These are phyloP conservation scores for Pristionchus maxplancki DNA, from an alignment of 2,888 invertebrate species.

Conservation along the genomic window DNA sequence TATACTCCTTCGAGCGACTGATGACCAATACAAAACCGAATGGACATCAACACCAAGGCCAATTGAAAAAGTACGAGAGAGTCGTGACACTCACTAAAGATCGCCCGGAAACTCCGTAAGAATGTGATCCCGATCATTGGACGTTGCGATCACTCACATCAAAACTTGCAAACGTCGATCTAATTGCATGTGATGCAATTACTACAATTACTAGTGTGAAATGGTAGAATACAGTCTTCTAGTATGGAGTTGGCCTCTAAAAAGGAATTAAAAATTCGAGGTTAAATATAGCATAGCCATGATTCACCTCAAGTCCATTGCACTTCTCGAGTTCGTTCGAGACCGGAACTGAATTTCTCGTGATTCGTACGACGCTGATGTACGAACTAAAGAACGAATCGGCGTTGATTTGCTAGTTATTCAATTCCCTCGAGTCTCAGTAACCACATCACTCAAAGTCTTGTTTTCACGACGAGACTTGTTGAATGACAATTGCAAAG, in stretches of 20 bases:
- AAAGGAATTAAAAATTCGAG: too few species aligned
- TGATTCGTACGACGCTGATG: not conserved
- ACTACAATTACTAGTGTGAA: too few species aligned
- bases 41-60: slow-evolving; percentile 26
- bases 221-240: not conserved
- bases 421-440: not conserved
- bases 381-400: not conserved
- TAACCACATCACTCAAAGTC: not conserved
- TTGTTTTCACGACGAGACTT: not conserved
- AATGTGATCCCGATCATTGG: slow-evolving; percentile 21
- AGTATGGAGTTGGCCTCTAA: too few species aligned
- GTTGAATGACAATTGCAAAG: not conserved
- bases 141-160: not conserved
- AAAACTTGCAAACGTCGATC: not conserved
- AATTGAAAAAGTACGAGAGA: not conserved
- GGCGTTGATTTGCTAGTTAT: not conserved
- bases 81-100: not conserved
- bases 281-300: not conserved
- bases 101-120: not conserved
- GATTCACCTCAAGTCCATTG: not conserved
- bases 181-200: not conserved
- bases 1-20: not conserved
- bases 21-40: not conserved
- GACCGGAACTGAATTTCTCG: not conserved
- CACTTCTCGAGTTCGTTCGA: not conserved